These are phyloP conservation scores for Brachypalpus laphriformis DNA, from an alignment of 2,888 invertebrate species.

Conservation along the genomic window DNA sequence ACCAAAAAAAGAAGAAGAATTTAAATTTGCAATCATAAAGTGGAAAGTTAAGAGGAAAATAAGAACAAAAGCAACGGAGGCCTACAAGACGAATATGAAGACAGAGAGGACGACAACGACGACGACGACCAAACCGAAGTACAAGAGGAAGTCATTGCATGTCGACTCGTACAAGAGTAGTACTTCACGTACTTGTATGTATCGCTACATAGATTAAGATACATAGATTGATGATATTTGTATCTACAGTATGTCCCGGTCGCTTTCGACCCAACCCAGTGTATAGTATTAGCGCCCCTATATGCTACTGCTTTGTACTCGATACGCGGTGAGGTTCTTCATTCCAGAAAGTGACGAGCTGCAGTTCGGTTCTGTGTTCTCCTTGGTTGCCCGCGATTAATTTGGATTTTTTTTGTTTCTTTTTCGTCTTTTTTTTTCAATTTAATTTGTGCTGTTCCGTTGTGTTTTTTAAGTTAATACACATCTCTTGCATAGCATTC, in stretches of 20 bases:
- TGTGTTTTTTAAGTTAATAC: constrained; percentile 24
- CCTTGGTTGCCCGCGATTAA: constrained; percentile 66
- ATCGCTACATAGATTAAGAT: constrained; percentile 50
- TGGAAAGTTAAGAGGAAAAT: constrained; percentile 48
- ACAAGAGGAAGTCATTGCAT: too few species aligned
- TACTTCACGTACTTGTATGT: constrained; percentile 43
- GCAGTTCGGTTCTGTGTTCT: constrained; percentile 72
- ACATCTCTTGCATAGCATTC: neutral
- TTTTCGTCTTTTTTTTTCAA: neutral
- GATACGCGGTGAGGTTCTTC: constrained; percentile 61
- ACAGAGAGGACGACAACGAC: constrained; percentile 17
- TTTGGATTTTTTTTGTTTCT: constrained; percentile 27
- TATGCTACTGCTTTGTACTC: constrained; percentile 47
- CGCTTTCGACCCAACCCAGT: constrained; percentile 45
- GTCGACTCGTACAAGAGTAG: too few species aligned
- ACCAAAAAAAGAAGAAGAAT: constrained; percentile 23
- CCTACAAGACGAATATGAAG: constrained; percentile 3
- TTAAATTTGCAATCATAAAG: constrained; percentile 60
- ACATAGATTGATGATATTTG: constrained; percentile 21
- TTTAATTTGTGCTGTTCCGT: neutral
- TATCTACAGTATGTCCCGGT: constrained; percentile 59
- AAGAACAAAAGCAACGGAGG: constrained; percentile 24
- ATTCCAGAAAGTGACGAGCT: constrained; percentile 74
- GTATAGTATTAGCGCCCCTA: constrained; percentile 63
- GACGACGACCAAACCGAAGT: constrained; percentile 31